Evolutionary conservation across 2,888 invertebrate species (phyloP).

Genomic region (Ophion slaviceki): DNA sequence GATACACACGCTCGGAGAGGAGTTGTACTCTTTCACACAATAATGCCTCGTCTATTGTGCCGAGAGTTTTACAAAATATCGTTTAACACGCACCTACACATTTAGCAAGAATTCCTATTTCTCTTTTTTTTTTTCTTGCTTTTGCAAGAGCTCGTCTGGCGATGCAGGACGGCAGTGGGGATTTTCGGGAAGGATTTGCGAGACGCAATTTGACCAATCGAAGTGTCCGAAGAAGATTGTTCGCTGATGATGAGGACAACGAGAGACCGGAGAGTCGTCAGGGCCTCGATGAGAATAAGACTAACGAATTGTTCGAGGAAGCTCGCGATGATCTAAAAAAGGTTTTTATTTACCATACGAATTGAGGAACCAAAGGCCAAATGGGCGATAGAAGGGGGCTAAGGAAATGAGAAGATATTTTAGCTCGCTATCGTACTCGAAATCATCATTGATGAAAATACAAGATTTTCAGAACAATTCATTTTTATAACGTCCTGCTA

Average conservation of each 20-base stretch:
- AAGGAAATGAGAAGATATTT: not conserved
- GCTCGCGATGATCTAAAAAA: slow-evolving; percentile 69
- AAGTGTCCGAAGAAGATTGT: slow-evolving; percentile 83
- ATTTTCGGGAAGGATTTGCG: slow-evolving; percentile 69
- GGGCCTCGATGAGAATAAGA: slow-evolving; percentile 69
- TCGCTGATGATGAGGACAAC: slow-evolving; percentile 79
- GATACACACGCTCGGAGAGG: not conserved
- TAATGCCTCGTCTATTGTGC: not conserved
- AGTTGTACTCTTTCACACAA: not conserved
- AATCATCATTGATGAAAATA: no score
- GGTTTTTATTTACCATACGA: slow-evolving; percentile 63
- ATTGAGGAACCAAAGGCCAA: not conserved
- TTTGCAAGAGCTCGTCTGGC: slow-evolving; percentile 76
- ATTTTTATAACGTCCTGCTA: no score
- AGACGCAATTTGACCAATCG: slow-evolving; percentile 62
- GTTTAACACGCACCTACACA: no score
- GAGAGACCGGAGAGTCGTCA: slow-evolving; percentile 41
- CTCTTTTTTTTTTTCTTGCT: slow-evolving; percentile 15
- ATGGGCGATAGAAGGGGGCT: not conserved
- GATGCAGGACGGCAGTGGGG: slow-evolving; percentile 78
- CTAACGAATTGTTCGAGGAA: slow-evolving; percentile 75
- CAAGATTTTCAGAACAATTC: no score
- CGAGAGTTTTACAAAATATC: slow-evolving; percentile 18
- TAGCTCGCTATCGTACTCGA: no score
- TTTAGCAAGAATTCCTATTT: not conserved